Evolutionary conservation across 2,888 invertebrate species (phyloP), one percentile per base, ranked within the genome.

Genomic region (Stenoptilia bipunctidactyla): DNA sequence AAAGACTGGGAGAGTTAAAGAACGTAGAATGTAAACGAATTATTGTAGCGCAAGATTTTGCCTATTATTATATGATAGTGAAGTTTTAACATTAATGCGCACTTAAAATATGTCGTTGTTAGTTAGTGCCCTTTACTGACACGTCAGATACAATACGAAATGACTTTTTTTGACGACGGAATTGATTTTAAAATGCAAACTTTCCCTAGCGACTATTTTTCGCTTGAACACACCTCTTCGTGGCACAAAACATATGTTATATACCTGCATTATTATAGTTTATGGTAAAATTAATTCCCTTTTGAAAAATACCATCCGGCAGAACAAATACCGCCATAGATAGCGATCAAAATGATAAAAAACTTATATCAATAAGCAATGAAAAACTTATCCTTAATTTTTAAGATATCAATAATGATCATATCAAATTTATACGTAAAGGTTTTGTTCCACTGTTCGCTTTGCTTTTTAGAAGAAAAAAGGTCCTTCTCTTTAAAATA

Each of bases 401-500:
- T 40, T 69, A 72, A 71, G 67, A 61, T 73, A 60, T 70, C 61
- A 61, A 65, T 54, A 64, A 65, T 66, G 69, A 79, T 82, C 82
- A 82, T 82, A 82, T 82, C 82, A 82, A 76, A 67, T 74, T 77
- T 77, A 82, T 80, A 82, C 82, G 82, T 82, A 82, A 77, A 65
- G 52, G 56, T 59, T 44, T 50, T 61, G 65, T 59, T 50, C 51
- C 52, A 52, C 57, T 60, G 9, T 30, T 61, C 66, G 74, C 74
- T 72, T 43, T 72, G 74, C 75, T 75, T 34, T 37, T 9, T 36
- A 14, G 36, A 13, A 15, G 20, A 15, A n/a, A n/a, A n/a, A 25
- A 15, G 15, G 46, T 48, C 55, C 55, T 51, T 57, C 52, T 51
- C 57, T 58, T 53, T 56, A 47, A 51, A 41, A 36, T 40, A 39